Conservation (phyloP, 2,797 vertebrate genomes). For the Echeneis naucrates region DNA sequence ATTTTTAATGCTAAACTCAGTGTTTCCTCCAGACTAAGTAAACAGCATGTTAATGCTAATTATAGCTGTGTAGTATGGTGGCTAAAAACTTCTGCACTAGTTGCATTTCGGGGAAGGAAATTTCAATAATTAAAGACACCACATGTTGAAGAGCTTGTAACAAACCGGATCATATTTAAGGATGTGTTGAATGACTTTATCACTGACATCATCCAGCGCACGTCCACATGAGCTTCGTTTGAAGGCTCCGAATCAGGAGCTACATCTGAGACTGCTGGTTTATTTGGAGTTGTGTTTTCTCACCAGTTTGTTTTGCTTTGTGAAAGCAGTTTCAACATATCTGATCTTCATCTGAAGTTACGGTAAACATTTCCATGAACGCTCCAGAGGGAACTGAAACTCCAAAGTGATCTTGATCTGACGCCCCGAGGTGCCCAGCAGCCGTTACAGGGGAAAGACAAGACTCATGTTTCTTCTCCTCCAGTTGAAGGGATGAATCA, state of each 20-base stretch:
- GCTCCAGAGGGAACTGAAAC: conserved; percentile 27
- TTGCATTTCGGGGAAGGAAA: no score
- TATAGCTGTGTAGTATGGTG: no score
- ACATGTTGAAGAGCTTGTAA: background rate
- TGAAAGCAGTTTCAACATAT: conserved; percentile 7
- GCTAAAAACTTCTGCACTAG: no score
- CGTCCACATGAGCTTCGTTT: background rate
- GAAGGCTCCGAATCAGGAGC: background rate
- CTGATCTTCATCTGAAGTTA: conserved; percentile 35
- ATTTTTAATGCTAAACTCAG: no score
- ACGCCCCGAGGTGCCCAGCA: conserved; percentile 23
- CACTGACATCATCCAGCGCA: no score
- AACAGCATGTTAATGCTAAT: no score
- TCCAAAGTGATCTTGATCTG: conserved; percentile 18
- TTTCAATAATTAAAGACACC: no score
- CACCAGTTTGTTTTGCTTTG: background rate
- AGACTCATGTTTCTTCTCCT: conserved; percentile 16
- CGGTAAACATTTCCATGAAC: conserved; percentile 24
- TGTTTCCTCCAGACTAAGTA: no score
- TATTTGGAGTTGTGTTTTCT: background rate
- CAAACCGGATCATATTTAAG: no score
- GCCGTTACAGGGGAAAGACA: conserved; percentile 21
- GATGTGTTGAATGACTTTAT: background rate
- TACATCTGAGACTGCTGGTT: background rate
- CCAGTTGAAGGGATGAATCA: conserved; percentile 35